Evolutionary conservation across 2,888 invertebrate species (phyloP).

Genomic region (Dorcus hopei): DNA sequence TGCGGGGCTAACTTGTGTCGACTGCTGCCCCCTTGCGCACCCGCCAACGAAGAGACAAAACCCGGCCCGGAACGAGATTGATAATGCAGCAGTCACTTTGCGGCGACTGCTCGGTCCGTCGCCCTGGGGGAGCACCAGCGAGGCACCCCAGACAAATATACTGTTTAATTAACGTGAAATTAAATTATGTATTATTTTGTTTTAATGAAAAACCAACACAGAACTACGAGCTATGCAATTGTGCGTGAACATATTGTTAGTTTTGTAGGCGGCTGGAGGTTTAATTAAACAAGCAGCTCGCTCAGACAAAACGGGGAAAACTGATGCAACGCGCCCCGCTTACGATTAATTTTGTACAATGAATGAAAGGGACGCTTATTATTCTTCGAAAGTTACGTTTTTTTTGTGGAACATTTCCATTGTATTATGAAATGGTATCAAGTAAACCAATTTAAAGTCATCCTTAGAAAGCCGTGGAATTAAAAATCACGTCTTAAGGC

Average conservation of each 20-base stretch:
- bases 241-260: conserved; percentile 22
- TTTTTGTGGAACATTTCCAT: too few species aligned
- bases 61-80: neutral
- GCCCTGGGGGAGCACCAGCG: too few species aligned
- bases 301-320: conserved; percentile 21
- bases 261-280: conserved; percentile 19
- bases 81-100: neutral
- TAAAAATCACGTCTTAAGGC: too few species aligned
- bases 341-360: conserved; percentile 5
- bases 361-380: conserved; percentile 19
- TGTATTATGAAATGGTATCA: too few species aligned
- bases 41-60: conserved; percentile 5
- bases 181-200: conserved; percentile 1
- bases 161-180: conserved; percentile 3
- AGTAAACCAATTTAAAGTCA: too few species aligned
- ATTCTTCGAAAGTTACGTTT: conserved; percentile 3
- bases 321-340: conserved; percentile 15
- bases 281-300: conserved; percentile 22
- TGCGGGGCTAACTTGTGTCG: conserved; percentile 39
- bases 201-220: conserved; percentile 16
- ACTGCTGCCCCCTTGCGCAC: conserved; percentile 22
- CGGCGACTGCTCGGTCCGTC: neutral
- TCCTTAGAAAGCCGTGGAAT: too few species aligned
- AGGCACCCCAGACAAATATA: neutral
- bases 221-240: conserved; percentile 18